Conservation (phyloP, 2,797 vertebrate species). For the Erethizon dorsatum region DNA sequence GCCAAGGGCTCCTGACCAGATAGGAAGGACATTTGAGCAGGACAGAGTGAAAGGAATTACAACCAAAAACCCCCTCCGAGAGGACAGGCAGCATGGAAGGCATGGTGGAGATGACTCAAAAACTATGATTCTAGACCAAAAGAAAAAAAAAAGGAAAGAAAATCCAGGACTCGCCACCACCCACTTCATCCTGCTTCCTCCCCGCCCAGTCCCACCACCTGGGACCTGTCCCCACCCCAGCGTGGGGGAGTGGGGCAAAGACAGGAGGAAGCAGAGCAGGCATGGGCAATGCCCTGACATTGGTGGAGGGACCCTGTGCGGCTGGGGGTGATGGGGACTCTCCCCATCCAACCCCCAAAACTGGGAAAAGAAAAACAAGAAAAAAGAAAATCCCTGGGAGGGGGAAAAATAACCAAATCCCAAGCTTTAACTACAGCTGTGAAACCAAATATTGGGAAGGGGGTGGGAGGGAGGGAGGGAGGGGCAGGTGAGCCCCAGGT, state of each 20-base stretch:
- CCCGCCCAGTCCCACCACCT: conserved; percentile 55
- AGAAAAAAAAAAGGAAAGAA: conserved; percentile 88
- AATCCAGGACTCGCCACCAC: conserved; percentile 82
- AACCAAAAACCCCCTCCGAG: conserved; percentile 79
- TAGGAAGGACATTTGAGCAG: conserved; percentile 82
- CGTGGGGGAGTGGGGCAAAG: conserved; percentile 47
- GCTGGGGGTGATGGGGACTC: conserved; percentile 87
- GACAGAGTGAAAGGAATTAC: conserved; percentile 72
- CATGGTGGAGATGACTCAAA: conserved; percentile 85
- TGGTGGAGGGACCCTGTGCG: conserved; percentile 78
- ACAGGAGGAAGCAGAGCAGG: conserved; percentile 69
- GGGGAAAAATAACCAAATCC: conserved; percentile 89
- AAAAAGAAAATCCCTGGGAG: conserved; percentile 87
- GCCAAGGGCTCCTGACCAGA: conserved; percentile 94
- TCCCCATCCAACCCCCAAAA: conserved; percentile 82
- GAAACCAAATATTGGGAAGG: conserved; percentile 92
- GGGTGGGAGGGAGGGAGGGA: conserved; percentile 78
- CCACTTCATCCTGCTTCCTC: conserved; percentile 82
- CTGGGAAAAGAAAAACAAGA: conserved; percentile 82
- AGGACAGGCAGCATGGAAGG: conserved; percentile 84
- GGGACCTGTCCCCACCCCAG: not conserved
- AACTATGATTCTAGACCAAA: conserved; percentile 97
- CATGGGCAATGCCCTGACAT: conserved; percentile 71
- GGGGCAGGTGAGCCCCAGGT: conserved; percentile 86
- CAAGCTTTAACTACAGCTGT: conserved; percentile 92